Percentiles rank a stretch among this genome's conserved stretches.
phyloP scores from a whole-genome alignment of 2,113 vertebrate genomes.

The Pelvicachromis taeniatus region DNA sequence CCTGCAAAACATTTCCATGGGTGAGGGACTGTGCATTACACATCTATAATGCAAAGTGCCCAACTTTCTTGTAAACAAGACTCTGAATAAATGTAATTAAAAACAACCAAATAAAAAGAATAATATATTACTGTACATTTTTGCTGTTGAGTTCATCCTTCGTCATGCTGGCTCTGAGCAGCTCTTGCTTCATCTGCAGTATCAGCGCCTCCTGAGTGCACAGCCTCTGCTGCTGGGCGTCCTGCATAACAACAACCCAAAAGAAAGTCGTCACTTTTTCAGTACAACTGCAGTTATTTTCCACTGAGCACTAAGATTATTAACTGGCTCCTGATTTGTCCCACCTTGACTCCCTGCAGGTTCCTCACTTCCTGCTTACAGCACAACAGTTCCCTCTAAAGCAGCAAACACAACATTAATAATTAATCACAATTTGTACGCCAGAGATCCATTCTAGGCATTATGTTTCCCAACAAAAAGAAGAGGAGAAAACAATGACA shows the following conservation, averaged over 20 bases:
- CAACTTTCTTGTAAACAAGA: not conserved
- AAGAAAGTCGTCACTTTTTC: not conserved
- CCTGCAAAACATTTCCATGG: conserved; percentile 60
- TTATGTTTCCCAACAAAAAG: not conserved
- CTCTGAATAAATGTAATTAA: not conserved
- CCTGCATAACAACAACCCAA: conserved; percentile 66
- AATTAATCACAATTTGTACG: not conserved
- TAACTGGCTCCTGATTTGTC: not conserved
- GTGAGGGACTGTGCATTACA: not conserved
- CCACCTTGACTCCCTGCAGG: conserved; percentile 92
- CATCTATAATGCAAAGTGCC: not conserved
- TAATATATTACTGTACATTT: conserved; percentile 69
- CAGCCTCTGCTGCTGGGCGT: conserved; percentile 91
- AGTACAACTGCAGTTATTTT: not conserved
- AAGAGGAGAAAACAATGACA: not conserved
- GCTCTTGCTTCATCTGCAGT: conserved; percentile 94
- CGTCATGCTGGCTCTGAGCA: conserved; percentile 85
- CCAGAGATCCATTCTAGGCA: not conserved
- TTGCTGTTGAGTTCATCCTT: conserved; percentile 88
- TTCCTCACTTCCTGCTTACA: conserved; percentile 91
- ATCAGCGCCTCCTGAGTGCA: conserved; percentile 85
- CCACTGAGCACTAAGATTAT: not conserved
- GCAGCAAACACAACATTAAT: conserved; percentile 1
- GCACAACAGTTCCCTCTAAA: conserved; percentile 88
- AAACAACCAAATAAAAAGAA: not conserved